Percentiles rank a stretch among this genome's conserved stretches.
phyloP scores from a whole-genome alignment of 2,113 vertebrate species.

The Cranoglanis bouderius region DNA sequence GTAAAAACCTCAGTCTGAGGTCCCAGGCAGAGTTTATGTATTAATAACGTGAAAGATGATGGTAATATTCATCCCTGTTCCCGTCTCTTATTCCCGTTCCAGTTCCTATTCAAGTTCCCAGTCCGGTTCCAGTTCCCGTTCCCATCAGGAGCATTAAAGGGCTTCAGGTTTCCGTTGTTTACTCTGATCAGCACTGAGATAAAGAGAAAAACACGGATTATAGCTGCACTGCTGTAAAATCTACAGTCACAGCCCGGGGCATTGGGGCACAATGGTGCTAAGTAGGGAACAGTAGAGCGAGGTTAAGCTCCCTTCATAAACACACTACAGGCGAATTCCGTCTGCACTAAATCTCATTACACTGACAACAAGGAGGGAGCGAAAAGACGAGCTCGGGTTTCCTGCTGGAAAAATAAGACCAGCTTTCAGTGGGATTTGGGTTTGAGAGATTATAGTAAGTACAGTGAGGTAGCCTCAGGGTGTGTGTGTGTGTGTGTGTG shows the following conservation, averaged over 20 bases:
- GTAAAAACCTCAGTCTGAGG: not conserved
- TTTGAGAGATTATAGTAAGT: constrained; percentile 49
- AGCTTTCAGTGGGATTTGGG: constrained; percentile 22
- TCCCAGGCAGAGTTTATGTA: not conserved
- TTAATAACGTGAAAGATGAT: not conserved
- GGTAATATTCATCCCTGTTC: not conserved
- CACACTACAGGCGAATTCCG: constrained; percentile 63
- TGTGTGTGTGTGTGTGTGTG: constrained; percentile 13
- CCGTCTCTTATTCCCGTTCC: not conserved
- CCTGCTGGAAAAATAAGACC: constrained; percentile 15
- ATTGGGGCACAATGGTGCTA: not conserved
- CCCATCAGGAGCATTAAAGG: not conserved
- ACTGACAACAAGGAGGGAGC: constrained; percentile 49
- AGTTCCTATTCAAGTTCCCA: no score
- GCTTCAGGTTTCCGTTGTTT: not conserved
- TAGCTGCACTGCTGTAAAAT: not conserved
- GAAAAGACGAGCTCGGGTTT: constrained; percentile 27
- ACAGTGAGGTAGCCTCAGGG: constrained; percentile 47
- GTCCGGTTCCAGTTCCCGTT: not conserved
- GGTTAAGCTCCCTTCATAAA: constrained; percentile 50
- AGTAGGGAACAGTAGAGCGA: constrained; percentile 1
- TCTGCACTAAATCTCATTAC: constrained; percentile 68
- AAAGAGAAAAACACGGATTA: constrained; percentile 2
- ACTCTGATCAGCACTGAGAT: constrained; percentile 11
- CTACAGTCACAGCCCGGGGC: not conserved